Base-by-base conservation (phyloP, 2,888 invertebrate genomes). In the Candidula unifasciata region DNA sequence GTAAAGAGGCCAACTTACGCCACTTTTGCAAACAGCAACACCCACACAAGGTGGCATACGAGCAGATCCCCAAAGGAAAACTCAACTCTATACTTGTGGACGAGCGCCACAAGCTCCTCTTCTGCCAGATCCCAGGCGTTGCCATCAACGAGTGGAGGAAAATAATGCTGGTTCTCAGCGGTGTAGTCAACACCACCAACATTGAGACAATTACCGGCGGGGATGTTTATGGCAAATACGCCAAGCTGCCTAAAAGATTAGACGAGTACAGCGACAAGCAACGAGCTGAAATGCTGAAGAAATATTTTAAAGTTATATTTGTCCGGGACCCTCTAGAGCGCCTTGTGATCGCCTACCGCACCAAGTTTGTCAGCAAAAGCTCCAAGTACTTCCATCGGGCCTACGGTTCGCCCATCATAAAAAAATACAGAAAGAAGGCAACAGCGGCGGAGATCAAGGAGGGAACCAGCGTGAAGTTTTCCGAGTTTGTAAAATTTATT, bases 111-210 rank as follows among this genome's bases (percentile, higher is more conserved):
- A 96, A 96, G 92, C 94, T 98, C 35, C 94, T 98, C 13, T 98
- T 97, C 92, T 98, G 98, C 93, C 97, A 97, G 94, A 97, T 98
- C 87, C 97, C 98, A 84, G 98, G 98, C 96, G 92, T 91, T 81
- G 98, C 98, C 83, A 97, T 97, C 93, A 98, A 98, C 18, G 98
- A 98, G 93, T 98, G 97, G 97, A 97, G 98, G 93, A 95, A 97
- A 74, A 95, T 97, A 52, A 94, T 98, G 80, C 96, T 97, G 96
- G 95, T 97, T 89, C 94, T 97, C 85, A 95, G 95, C 16, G 96
- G 96, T 0, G 83, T 81, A 44, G 85, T 88, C 3, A 88, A 89
- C 74, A 85, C 76, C 24, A 87, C 83, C 24, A 80, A 71, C 24
- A 85, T 80, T 16, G 73, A 83, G 18, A 60, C 80, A 33, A 88